Percentiles rank a stretch among this genome's conserved stretches.
These are phyloP conservation scores for Kradibia gibbosae DNA, from an alignment of 1,140 invertebrate species.

Conservation along the genomic window DNA sequence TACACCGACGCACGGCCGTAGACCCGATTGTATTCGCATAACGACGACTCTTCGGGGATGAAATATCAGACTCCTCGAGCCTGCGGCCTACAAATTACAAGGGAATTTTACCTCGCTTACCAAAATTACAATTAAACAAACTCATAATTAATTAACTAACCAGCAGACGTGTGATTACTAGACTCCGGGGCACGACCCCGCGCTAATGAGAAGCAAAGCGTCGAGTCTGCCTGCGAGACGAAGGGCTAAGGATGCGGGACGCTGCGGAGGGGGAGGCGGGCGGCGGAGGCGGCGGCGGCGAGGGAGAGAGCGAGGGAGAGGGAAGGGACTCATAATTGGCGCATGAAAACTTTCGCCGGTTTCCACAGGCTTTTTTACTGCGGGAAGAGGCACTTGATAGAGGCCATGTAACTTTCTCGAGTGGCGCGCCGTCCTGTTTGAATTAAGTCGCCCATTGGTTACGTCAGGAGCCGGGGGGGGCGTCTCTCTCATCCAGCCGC, in stretches of 20 bases:
- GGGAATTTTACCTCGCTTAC: no score
- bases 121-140: no score
- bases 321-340: slow-evolving; percentile 27
- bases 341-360: slow-evolving; percentile 59
- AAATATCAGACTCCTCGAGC: no score
- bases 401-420: slow-evolving; percentile 68
- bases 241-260: neutral
- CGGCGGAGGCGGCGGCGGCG: neutral
- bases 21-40: no score
- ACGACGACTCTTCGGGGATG: no score
- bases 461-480: slow-evolving; percentile 55
- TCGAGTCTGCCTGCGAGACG: neutral
- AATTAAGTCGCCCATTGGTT: slow-evolving; percentile 66
- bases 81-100: no score
- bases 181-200: neutral
- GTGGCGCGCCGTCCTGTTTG: slow-evolving; percentile 58
- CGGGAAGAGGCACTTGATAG: slow-evolving; percentile 58
- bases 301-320: neutral
- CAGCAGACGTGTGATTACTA: neutral
- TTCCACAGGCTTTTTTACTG: slow-evolving; percentile 57
- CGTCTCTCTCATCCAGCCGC: neutral
- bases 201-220: neutral
- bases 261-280: neutral
- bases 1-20: no score
- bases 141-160: no score